Percentiles rank a stretch among this genome's conserved stretches.
phyloP scores from a whole-genome alignment of 2,797 vertebrate genomes.

The Podarcis siculus region DNA sequence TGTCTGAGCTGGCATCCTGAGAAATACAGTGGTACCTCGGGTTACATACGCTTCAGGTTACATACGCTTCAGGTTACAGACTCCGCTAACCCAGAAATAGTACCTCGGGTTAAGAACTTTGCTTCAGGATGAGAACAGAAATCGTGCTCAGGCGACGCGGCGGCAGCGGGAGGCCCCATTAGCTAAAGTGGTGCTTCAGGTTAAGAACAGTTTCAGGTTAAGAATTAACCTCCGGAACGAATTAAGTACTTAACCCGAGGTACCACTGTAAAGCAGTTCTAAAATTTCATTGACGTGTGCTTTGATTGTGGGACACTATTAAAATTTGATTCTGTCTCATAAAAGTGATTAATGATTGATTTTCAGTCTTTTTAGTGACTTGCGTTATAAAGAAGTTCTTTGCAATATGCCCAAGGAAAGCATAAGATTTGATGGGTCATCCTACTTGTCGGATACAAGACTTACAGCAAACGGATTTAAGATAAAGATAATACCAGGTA shows the following conservation, averaged over 20 bases:
- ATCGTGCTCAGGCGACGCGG: too few species aligned
- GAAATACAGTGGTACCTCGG: too few species aligned
- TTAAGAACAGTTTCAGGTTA: too few species aligned
- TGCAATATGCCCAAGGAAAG: conserved; percentile 83
- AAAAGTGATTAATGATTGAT: conserved; percentile 22
- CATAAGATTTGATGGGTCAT: conserved; percentile 73
- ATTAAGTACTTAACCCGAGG: too few species aligned
- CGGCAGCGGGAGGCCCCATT: too few species aligned
- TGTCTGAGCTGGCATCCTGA: neutral
- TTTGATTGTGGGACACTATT: neutral
- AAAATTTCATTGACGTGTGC: neutral
- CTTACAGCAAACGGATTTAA: conserved; percentile 92
- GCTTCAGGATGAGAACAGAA: too few species aligned
- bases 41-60: too few species aligned
- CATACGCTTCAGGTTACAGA: too few species aligned
- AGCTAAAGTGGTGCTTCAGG: too few species aligned
- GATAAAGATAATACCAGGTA: conserved; percentile 90
- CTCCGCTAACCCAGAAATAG: too few species aligned
- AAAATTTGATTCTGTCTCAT: neutral
- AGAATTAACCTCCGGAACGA: too few species aligned
- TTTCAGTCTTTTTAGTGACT: conserved; percentile 84
- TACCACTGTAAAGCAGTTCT: neutral
- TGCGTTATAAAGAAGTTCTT: conserved; percentile 83
- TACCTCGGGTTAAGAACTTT: too few species aligned
- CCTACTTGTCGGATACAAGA: conserved; percentile 86